These are phyloP conservation scores for Toxonevra muliebris DNA, from an alignment of 2,888 invertebrate genomes.

Conservation along the genomic window DNA sequence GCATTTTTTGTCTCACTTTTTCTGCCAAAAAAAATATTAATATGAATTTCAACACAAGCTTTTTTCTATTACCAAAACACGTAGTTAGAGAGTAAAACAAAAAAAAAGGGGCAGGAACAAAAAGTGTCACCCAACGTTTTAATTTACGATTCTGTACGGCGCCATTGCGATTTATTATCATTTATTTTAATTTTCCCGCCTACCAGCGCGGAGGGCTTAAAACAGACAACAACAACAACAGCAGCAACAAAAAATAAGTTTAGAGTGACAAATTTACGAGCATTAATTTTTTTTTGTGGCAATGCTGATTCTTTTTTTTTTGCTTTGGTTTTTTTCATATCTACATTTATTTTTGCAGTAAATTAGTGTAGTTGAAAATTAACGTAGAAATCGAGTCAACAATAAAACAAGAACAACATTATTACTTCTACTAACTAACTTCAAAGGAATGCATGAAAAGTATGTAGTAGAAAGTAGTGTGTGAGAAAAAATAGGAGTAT, in stretches of 20 bases:
- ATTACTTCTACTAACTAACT: neutral
- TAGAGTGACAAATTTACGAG: constrained; percentile 37
- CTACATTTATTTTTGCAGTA: constrained; percentile 5
- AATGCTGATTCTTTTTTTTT: constrained; percentile 10
- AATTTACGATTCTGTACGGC: constrained; percentile 46
- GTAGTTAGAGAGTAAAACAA: neutral
- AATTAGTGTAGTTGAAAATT: constrained; percentile 24
- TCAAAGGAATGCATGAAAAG: neutral
- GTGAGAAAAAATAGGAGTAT: neutral
- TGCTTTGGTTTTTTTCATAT: neutral
- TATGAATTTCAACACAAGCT: constrained; percentile 16
- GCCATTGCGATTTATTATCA: constrained; percentile 47
- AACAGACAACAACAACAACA: neutral
- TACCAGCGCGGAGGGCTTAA: neutral
- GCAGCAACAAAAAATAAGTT: neutral
- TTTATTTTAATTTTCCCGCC: constrained; percentile 41
- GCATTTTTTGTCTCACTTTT: neutral
- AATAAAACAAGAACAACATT: constrained; percentile 1
- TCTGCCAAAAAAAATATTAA: neutral
- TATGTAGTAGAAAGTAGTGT: too few relatives aligned
- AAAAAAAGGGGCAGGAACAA: constrained; percentile 7
- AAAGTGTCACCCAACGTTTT: constrained; percentile 41
- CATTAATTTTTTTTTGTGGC: constrained; percentile 32
- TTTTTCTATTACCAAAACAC: constrained; percentile 10
- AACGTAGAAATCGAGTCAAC: constrained; percentile 25